Base-by-base conservation (phyloP, 2,113 vertebrate species). In the Sinocyclocheilus grahami region DNA sequence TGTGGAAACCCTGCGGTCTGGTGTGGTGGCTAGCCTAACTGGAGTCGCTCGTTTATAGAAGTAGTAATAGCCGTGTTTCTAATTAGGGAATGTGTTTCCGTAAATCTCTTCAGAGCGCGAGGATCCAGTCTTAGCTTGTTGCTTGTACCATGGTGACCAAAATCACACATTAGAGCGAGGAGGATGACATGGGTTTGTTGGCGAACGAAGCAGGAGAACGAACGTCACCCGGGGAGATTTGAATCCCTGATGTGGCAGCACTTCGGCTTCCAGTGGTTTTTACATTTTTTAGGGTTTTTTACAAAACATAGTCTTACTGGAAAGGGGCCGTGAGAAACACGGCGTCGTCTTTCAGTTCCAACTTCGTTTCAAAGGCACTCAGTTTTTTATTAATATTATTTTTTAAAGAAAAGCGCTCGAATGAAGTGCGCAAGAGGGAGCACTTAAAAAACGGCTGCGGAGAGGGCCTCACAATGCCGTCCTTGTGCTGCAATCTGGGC, bases 401-500 rank as follows among this genome's bases (percentile, higher is more conserved):
- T 85, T 78, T 79, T 60, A 78, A 24, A 60, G 86, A 89, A 84
- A 89, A 89, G 90, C 84, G 89, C 22, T 88, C 88, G 84, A 88
- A 91, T 92, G 91, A 92, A 87, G 90, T 88, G 83, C 81, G 86
- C 60, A 83, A 88, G 87, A 90, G 89, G 88, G 91, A 90, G 86
- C 18, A 86, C 86, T 92, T 91, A 92, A 93, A 93, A 94, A 93
- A 90, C 88, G 89, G 91, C 92, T 91, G 92, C 90, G 90, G 77
- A 93, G 92, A 89, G 84, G 84, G 82, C 87, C 87, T 92, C 86
- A 95, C 95, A 96, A 96, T 95, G 94, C 93, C 84, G 86, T 92
- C 94, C 95, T 95, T 96, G 95, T 96, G 90, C 93, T 91, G 90
- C 85, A 91, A 92, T 93, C 92, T 87, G 92, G 91, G 93, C 93